A percentile compares a stretch with the other conserved stretches of the same genome.
phyloP scores from a whole-genome alignment of 2,797 vertebrate genomes.

The Sylvia borin region DNA sequence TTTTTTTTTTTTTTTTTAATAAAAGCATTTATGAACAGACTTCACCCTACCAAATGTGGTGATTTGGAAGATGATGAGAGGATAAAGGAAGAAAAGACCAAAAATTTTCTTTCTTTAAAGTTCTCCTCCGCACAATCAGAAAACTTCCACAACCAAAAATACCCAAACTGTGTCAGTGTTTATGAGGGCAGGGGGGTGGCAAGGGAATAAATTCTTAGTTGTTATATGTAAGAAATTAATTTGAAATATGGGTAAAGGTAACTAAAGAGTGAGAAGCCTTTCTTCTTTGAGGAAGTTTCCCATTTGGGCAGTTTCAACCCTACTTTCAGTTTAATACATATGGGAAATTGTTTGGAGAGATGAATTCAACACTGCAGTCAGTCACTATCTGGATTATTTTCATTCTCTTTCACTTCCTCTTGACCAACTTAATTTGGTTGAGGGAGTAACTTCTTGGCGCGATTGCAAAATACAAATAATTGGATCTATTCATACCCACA shows the following conservation, averaged over 20 bases:
- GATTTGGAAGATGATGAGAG: background rate
- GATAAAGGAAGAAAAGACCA: background rate
- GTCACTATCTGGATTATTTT: background rate
- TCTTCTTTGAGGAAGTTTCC: background rate
- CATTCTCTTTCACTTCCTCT: background rate
- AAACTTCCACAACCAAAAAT: background rate
- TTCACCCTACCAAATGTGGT: background rate
- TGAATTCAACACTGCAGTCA: background rate
- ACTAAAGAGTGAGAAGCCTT: background rate
- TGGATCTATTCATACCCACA: background rate
- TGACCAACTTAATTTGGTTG: background rate
- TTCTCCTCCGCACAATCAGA: background rate
- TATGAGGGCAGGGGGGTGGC: rapidly evolving
- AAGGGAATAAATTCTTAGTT: background rate
- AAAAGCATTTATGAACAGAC: background rate
- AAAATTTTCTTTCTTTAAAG: background rate
- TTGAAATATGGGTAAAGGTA: background rate
- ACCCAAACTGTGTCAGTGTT: background rate
- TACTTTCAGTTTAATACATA: background rate
- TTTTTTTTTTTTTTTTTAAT: background rate
- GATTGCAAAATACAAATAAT: background rate
- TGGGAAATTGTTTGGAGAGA: background rate
- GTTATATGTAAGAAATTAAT: background rate
- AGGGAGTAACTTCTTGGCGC: conserved; percentile 9
- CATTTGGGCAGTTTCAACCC: background rate